A percentile compares a stretch with the other conserved stretches of the same genome.
These are phyloP conservation scores for Rhynchotus rufescens DNA, from an alignment of 2,797 vertebrate species.

Conservation along the genomic window DNA sequence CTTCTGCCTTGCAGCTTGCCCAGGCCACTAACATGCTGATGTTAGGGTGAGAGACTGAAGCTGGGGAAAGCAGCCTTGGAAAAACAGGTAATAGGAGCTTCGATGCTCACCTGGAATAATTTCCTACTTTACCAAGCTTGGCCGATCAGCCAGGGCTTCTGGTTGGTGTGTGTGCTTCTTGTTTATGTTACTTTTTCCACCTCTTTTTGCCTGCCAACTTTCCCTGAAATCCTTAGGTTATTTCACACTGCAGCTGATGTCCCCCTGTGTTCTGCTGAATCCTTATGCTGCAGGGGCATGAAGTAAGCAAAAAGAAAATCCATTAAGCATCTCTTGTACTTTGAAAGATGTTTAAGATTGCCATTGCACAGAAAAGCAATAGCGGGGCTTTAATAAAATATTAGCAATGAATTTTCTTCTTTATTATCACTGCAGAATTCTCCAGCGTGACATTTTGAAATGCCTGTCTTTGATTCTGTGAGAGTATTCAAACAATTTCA, in stretches of 20 bases:
- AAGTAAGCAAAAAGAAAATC: not conserved
- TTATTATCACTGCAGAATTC: not conserved
- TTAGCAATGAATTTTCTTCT: not conserved
- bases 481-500: not conserved
- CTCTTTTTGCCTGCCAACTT: not conserved
- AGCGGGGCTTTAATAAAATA: not conserved
- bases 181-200: not conserved
- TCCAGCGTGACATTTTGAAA: not conserved
- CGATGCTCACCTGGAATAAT: not conserved
- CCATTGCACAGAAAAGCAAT: not conserved
- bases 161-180: not conserved
- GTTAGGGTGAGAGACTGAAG: not conserved
- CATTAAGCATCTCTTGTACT: accelerated
- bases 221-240: not conserved
- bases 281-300: not conserved
- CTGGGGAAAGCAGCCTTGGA: not conserved
- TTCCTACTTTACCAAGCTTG: not conserved
- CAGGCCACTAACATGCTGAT: not conserved
- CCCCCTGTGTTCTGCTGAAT: not conserved
- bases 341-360: not conserved
- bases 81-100: not conserved
- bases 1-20: not conserved
- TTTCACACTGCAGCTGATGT: not conserved
- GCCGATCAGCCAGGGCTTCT: not conserved
- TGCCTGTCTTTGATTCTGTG: not conserved